Evolutionary conservation across 1,140 invertebrate species (phyloP), one percentile per base, ranked within the genome.

Genomic region (Musca vetustissima): DNA sequence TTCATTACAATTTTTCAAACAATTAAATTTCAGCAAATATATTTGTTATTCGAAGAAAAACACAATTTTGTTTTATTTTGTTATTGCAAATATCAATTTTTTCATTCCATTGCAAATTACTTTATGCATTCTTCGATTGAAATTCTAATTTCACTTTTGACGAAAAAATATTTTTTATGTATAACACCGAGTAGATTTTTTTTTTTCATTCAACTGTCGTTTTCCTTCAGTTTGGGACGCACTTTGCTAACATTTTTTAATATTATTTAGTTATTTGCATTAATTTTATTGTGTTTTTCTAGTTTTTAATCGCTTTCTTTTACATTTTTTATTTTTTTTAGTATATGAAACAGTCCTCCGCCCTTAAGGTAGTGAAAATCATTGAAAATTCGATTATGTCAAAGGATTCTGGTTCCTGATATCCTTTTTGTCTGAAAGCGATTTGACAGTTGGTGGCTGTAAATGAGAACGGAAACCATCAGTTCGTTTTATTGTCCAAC

Each of bases 301-400:
- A 17, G 19, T 36, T n/a, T 28, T 43, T 17, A 53, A 21, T 1
- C 32, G 28, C 4, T 64, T 64, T 43, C 36, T 64, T 43, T 65
- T 43, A n/a, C n/a, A n/a, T 65, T 65, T 49, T 47, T 48, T 48
- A 50, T 2, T n/a, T n/a, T n/a, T n/a, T n/a, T n/a, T 32, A 25
- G 24, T 64, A 49, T 64, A 24, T 69, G 28, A 25, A 48, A 1
- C 24, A 32, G 67, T 66, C 36, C 61, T 65, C 61, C 68, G 64
- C 68, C 68, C 64, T 65, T 65, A 64, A 65, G 47, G 47, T 53
- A 32, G 55, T 53, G n/a, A 57, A 57, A 24, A 70, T 66, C 69
- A 67, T 64, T 70, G 64, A 49, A 70, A 70, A 70, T 67, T 70
- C 69, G 47, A 70, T 70, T 65, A 70, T 52, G 69, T 47, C 53